These are phyloP conservation scores for Acanthis flammea DNA, from an alignment of 2,797 vertebrate species.

Conservation along the genomic window DNA sequence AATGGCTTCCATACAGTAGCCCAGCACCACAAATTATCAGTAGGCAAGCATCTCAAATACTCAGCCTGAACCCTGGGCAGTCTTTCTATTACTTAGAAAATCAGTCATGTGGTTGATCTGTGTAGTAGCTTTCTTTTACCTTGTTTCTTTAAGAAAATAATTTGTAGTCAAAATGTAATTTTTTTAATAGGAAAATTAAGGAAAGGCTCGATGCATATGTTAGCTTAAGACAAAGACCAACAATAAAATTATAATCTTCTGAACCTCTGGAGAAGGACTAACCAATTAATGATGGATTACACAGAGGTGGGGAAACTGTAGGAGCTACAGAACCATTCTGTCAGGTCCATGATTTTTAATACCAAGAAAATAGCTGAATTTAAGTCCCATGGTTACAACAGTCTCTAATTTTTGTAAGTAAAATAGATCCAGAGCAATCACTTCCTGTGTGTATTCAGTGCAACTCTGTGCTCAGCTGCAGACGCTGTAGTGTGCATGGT, in stretches of 20 bases:
- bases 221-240: not conserved
- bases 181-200: not conserved
- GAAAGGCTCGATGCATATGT: not conserved
- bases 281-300: not conserved
- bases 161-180: not conserved
- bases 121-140: not conserved
- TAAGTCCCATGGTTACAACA: not conserved
- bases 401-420: not conserved
- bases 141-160: not conserved
- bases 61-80: not conserved
- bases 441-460: not conserved
- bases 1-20: not conserved
- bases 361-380: not conserved
- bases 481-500: rapidly evolving
- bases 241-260: not conserved
- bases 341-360: not conserved
- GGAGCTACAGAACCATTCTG: not conserved
- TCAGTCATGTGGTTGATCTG: not conserved
- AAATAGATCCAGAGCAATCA: not conserved
- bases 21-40: not conserved
- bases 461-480: not conserved
- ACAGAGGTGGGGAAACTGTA: not conserved
- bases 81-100: not conserved
- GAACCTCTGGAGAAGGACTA: not conserved
- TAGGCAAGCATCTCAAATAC: not conserved